Conservation (phyloP, 2,888 invertebrate genomes). For the Gastrophysa polygoni region DNA sequence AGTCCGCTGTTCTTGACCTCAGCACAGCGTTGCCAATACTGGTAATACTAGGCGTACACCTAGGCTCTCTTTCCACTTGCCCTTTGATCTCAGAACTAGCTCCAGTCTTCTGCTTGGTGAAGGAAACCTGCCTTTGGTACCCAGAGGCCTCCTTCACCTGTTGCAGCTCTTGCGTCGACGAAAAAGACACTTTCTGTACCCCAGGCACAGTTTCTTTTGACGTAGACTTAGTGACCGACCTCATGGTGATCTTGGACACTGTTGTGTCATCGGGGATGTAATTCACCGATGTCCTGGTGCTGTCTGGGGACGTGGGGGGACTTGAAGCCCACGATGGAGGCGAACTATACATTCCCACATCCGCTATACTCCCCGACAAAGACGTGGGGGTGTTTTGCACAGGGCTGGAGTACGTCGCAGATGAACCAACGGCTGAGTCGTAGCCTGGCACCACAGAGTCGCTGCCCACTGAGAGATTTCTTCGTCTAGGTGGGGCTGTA, state of each 20-base stretch:
- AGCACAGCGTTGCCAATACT: constrained; percentile 71
- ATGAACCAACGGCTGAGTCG: constrained; percentile 72
- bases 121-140: constrained; percentile 51
- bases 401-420: constrained; percentile 63
- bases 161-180: constrained; percentile 63
- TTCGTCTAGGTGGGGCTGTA: constrained; percentile 57
- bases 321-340: constrained; percentile 66
- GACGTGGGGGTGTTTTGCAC: constrained; percentile 58
- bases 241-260: constrained; percentile 43
- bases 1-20: constrained; percentile 71
- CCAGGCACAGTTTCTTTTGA: constrained; percentile 49
- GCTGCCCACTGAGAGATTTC: constrained; percentile 61
- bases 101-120: constrained; percentile 27
- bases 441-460: constrained; percentile 59
- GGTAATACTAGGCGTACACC: constrained; percentile 65
- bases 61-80: constrained; percentile 51
- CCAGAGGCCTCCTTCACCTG: constrained; percentile 44
- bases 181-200: constrained; percentile 67
- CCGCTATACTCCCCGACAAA: constrained; percentile 54
- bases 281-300: constrained; percentile 60
- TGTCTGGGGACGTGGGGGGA: constrained; percentile 66
- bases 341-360: constrained; percentile 59
- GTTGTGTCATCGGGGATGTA: constrained; percentile 61
- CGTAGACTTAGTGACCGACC: too few species aligned
- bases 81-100: constrained; percentile 11